phyloP scores from a whole-genome alignment of 2,113 vertebrate genomes.

The Athene noctua region DNA sequence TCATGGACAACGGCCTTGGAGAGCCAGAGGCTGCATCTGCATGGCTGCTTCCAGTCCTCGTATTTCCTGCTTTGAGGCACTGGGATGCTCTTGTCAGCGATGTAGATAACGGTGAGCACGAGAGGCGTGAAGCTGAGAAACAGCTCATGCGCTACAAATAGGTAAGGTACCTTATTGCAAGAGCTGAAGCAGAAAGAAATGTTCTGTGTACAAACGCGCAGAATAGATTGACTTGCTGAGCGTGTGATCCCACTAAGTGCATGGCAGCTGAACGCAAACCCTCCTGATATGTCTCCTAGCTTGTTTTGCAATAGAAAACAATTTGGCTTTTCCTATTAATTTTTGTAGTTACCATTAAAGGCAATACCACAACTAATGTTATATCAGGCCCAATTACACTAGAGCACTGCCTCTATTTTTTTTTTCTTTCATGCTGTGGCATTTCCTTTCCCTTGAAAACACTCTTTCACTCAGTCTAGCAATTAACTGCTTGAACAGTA shows the following conservation, averaged over 20 bases:
- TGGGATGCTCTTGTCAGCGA: neutral
- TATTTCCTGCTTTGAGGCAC: neutral
- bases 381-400: slow-evolving; percentile 74
- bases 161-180: neutral
- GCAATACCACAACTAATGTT: slow-evolving; percentile 68
- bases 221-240: neutral
- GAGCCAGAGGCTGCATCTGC: neutral
- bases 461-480: slow-evolving; percentile 83
- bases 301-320: slow-evolving; percentile 59
- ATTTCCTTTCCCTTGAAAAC: slow-evolving; percentile 85
- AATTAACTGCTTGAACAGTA: slow-evolving; percentile 88
- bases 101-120: accelerated
- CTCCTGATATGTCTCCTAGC: neutral
- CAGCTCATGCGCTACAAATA: neutral
- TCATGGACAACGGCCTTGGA: accelerated
- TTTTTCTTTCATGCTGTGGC: slow-evolving; percentile 80
- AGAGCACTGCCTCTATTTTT: slow-evolving; percentile 68
- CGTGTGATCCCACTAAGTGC: neutral
- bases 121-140: neutral
- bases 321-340: slow-evolving; percentile 70
- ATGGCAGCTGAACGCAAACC: neutral
- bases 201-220: neutral
- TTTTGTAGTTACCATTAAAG: slow-evolving; percentile 75
- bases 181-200: neutral
- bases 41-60: neutral